Base-by-base conservation (phyloP, 2,888 invertebrate species). In the Mythimna vitellina region DNA sequence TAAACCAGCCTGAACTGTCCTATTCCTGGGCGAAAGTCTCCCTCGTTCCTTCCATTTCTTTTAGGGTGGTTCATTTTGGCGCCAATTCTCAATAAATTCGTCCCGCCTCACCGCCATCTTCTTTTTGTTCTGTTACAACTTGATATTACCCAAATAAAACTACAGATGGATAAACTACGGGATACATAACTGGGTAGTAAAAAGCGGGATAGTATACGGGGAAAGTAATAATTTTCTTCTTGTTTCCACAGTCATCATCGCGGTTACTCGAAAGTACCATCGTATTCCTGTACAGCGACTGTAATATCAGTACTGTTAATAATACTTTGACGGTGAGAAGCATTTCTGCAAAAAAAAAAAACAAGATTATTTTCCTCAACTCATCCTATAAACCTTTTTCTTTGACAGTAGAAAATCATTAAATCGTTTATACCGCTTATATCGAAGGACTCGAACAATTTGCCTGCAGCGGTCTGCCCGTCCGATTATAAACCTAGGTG, bases 131-230 rank as follows among this genome's bases (percentile, higher is more conserved):
- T 10, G 3, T 25, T 4, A 2, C 32, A 10, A 22, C 8, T 32
- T 5, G 8, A 14, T 56, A 1, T 76, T 71, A 85, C 32, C 86
- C 86, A n/a, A 75, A 51, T n/a, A 83, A 70, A 69, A 69, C 63
- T 9, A 75, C 14, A 5, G 62, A 0, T 14, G 86, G 86, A 9
- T 62, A 65, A 65, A 66, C 66, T 5, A 71, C 5, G 5, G 83
- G 84, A 62, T 84, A 82, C 68, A 80, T 3, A 0, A 29, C 42
- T 38, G 73, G 77, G 20, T 60, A 83, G 25, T 85, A 87, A 70
- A 81, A 84, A 8, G 78, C 57, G 7, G 85, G 81, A 65, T 86
- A 84, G 38, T 75, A 86, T 4, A 87, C 38, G 0, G 89, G 89
- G n/a, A 80, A 83, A 5, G 77, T 29, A 14, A 77, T 70, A 25